Evolutionary conservation across 2,113 vertebrate genomes (phyloP), one percentile per base, ranked within the genome.

Genomic region (Mohoua ochrocephala): DNA sequence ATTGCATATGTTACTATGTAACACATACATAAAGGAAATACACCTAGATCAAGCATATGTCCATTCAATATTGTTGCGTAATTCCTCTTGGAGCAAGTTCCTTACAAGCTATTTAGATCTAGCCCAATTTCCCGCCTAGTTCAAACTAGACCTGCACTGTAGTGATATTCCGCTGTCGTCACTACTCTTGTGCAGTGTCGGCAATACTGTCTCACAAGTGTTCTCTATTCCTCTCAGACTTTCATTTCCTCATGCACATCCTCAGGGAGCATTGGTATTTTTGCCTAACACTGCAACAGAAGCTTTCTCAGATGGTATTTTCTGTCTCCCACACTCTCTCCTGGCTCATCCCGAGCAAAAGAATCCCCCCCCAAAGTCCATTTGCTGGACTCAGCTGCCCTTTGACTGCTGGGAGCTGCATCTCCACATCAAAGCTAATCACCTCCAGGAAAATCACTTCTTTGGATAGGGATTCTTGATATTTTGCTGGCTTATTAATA

Each of bases 141-240:
- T 67, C 10, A 45, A 24, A 23, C 8, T 14, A 28, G 10, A 63
- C 8, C 2, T 30, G 44, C 54, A 53, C 22, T 1, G 7, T 1
- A 41, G 16, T 17, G 15, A 53, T 30, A 45, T 3, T 59, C 42
- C 3, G 17, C 26, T 22, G 20, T 17, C 2, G 1, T 27, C 33
- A 15, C 30, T 73, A 33, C 13, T 49, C n/a, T 39, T 0, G 0
- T 3, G 68, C 45, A 49, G 8, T 26, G 9, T 3, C 16, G 28
- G 27, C 42, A 39, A 3, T 57, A 13, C 5, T 76, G 28, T 69
- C 59, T 59, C 44, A 53, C 26, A 23, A 14, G 24, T 10, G 30
- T 47, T 67, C 47, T 50, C 41, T 61, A 0, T 20, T 71, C 26
- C 63, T 57, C 63, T 75, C 15, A 79, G 41, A 44, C 20, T 31